These are phyloP conservation scores for Poeciliopsis turneri DNA, from an alignment of 2,797 vertebrate species.

Conservation along the genomic window DNA sequence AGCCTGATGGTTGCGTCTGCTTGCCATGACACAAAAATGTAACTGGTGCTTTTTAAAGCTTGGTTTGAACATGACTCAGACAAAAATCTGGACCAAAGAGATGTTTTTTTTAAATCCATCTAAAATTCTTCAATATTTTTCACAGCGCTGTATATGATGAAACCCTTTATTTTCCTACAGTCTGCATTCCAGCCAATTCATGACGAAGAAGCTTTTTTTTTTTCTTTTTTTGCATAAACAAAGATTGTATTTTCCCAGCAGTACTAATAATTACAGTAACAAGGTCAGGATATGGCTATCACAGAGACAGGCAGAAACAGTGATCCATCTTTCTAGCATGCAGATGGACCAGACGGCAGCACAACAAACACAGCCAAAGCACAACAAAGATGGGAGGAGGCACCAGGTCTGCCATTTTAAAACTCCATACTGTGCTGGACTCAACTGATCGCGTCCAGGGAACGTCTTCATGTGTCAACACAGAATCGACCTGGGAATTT, in stretches of 20 bases:
- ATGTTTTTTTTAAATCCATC: not conserved
- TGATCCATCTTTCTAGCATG: slow-evolving; percentile 32
- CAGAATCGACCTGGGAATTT: not conserved
- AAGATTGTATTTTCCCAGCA: slow-evolving; percentile 52
- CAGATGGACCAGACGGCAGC: slow-evolving; percentile 36
- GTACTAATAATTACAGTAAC: slow-evolving; percentile 49
- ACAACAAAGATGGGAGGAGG: slow-evolving; percentile 13
- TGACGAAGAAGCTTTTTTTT: slow-evolving; percentile 12
- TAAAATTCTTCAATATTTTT: not conserved
- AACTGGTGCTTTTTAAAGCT: not conserved
- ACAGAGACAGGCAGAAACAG: slow-evolving; percentile 32
- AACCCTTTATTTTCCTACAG: slow-evolving; percentile 10
- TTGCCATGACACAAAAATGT: not conserved
- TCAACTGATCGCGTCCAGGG: not conserved
- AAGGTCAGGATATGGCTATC: slow-evolving; percentile 53
- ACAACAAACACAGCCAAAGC: slow-evolving; percentile 36
- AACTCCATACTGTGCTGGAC: not conserved
- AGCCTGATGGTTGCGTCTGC: not conserved
- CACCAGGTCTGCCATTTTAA: not conserved
- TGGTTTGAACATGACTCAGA: not conserved
- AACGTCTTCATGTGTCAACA: not conserved
- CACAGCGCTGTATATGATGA: slow-evolving; percentile 5
- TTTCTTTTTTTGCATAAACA: slow-evolving; percentile 40
- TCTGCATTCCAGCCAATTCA: slow-evolving; percentile 46
- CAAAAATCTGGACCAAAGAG: not conserved